A percentile compares a stretch with the other conserved stretches of the same genome.
These are phyloP conservation scores for Drosophila quadrilineata DNA, from an alignment of 1,140 invertebrate species.

Conservation along the genomic window DNA sequence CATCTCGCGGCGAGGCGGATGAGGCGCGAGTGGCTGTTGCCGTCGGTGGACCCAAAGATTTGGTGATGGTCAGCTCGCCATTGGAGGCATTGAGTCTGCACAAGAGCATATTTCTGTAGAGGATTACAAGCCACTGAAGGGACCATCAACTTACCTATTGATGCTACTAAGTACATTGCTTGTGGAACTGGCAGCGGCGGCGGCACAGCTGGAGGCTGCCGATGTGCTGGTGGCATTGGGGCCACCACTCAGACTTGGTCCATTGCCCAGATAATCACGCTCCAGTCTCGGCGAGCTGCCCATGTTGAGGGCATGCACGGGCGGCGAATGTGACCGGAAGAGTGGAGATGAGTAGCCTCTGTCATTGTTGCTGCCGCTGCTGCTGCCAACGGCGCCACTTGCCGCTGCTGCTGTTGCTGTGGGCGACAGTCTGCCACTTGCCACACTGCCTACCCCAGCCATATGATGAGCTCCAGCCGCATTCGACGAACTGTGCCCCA, in stretches of 20 bases:
- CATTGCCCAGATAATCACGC: conserved; percentile 73
- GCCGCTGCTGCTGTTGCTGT: conserved; percentile 24
- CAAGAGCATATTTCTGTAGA: not conserved
- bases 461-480: conserved; percentile 35
- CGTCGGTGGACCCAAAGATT: conserved; percentile 85
- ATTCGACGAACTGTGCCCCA: conserved; percentile 21
- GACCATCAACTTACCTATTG: conserved; percentile 70
- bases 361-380: conserved; percentile 60
- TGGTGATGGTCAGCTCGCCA: conserved; percentile 90
- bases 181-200: conserved; percentile 41
- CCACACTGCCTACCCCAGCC: not conserved
- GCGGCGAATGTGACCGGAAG: conserved; percentile 70
- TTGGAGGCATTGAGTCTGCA: conserved; percentile 87
- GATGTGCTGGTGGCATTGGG: conserved; percentile 22
- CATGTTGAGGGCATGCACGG: conserved; percentile 57
- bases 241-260: conserved; percentile 38
- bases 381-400: conserved; percentile 26
- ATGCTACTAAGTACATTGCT: conserved; percentile 82
- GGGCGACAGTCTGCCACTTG: conserved; percentile 47
- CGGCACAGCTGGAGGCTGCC: conserved; percentile 27
- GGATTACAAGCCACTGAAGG: too few species aligned
- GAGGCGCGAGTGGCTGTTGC: conserved; percentile 83
- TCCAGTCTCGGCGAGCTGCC: conserved; percentile 65
- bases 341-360: conserved; percentile 79
- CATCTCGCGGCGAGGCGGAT: conserved; percentile 82